Base-by-base conservation (phyloP, 2,888 invertebrate species). In the Patella ulyssiponensis region DNA sequence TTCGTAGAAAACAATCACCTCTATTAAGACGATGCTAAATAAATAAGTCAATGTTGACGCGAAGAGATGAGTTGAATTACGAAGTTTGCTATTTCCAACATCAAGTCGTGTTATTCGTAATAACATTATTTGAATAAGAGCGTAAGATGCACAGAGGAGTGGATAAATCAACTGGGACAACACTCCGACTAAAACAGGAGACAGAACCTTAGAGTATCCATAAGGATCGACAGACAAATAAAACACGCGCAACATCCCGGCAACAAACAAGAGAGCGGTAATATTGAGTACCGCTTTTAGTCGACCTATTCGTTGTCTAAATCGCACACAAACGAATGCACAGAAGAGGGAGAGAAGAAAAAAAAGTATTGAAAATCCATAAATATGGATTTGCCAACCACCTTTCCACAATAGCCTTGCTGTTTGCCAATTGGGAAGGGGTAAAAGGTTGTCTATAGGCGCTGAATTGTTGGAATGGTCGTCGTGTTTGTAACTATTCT, bases 161-260 rank as follows among this genome's bases (percentile, higher is more conserved):
- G 94, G 94, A 87, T 93, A 93, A 80, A 93, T 93, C 75, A 93
- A 88, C 85, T 94, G 94, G 93, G 93, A 93, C 81, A 93, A 88
- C 79, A 94, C 91, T 71, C 93, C 92, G 33, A 92, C 92, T 82
- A 94, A 88, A 69, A 93, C 91, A 82, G 91, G 91, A 69, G 94
- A 93, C 90, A 94, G 91, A 74, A 90, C 91, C 92, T 93, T 87
- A 2, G 89, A 92, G 69, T 93, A 92, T 85, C 93, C 93, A 90
- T 94, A 94, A 64, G 94, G 93, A 88, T 94, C 94, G 84, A 94
- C 92, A 87, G 93, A 93, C 77, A 94, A 92, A 77, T 92, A 93
- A 69, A 91, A 89, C 23, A 93, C 92, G 81, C 94, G 91, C 69
- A 93, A 92, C 75, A 92, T 88, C 58, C 94, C 93, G 75, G 93